phyloP scores from a whole-genome alignment of 2,113 vertebrate genomes.

The Smithornis capensis region DNA sequence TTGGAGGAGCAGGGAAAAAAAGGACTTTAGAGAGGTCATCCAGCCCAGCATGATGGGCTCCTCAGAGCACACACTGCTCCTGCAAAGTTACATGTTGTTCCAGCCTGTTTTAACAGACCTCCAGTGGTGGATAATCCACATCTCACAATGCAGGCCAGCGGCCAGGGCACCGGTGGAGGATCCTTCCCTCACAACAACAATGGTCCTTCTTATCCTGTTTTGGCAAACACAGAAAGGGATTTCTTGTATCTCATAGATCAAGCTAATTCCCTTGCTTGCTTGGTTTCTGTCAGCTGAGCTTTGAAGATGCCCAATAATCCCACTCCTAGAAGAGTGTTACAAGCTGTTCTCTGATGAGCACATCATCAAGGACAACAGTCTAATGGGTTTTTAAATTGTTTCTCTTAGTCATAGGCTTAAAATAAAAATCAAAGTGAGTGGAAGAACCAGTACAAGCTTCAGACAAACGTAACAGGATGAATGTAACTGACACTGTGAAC shows the following conservation, averaged over 20 bases:
- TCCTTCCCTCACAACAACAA: not conserved
- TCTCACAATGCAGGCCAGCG: not conserved
- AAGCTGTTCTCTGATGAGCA: not conserved
- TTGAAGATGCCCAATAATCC: constrained; percentile 12
- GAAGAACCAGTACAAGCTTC: not conserved
- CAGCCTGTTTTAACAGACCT: not conserved
- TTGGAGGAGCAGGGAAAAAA: not conserved
- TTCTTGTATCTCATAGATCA: not conserved
- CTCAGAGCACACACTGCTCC: not conserved
- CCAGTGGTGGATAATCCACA: not conserved
- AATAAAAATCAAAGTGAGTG: constrained; percentile 34
- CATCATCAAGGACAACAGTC: constrained; percentile 7
- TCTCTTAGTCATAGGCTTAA: constrained; percentile 50
- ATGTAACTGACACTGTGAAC: constrained; percentile 18
- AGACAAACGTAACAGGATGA: constrained; percentile 14
- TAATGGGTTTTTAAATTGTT: constrained; percentile 42
- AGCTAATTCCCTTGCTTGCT: not conserved
- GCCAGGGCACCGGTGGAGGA: not conserved
- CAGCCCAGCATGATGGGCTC: not conserved
- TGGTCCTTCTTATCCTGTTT: not conserved
- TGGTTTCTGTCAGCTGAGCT: not conserved
- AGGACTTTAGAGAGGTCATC: not conserved
- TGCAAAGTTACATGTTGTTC: not conserved
- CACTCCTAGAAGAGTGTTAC: not conserved
- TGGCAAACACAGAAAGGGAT: not conserved